A percentile compares a stretch with the other conserved stretches of the same genome.
Conservation (phyloP, 2,113 vertebrate species). For the Syngnathus typhle region DNA sequence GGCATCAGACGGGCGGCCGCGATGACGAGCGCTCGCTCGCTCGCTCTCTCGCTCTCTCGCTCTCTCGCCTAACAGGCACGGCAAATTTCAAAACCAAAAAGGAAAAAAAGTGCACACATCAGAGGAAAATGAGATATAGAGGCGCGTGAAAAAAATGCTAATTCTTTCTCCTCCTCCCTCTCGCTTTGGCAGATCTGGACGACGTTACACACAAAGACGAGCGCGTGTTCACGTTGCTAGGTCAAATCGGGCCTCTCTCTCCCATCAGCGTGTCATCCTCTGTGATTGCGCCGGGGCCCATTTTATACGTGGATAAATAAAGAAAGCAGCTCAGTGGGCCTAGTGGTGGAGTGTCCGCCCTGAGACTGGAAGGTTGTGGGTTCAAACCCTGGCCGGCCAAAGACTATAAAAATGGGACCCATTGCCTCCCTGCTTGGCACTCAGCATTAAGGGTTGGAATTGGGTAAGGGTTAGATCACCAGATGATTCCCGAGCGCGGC, state of each 20-base stretch:
- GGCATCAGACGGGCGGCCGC: constrained; percentile 29
- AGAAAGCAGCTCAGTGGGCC: no score
- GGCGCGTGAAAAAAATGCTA: constrained; percentile 23
- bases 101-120: constrained; percentile 20
- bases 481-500: no score
- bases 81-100: background rate
- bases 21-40: constrained; percentile 22
- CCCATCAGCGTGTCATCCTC: constrained; percentile 36
- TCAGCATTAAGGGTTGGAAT: no score
- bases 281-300: background rate
- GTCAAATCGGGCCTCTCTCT: constrained; percentile 31
- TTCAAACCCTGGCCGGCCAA: no score
- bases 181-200: constrained; percentile 11
- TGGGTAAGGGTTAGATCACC: no score
- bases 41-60: no score
- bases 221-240: constrained; percentile 5
- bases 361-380: no score
- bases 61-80: background rate
- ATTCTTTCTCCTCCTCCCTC: constrained; percentile 14
- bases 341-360: no score
- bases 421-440: no score
- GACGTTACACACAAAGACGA: constrained; percentile 9
- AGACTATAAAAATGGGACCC: no score
- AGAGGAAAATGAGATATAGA: constrained; percentile 20
- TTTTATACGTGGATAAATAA: constrained; percentile 23